Evolutionary conservation across 30 jellyfish, hydroid and myxozoan species (phyloP), one percentile per base, ranked within the genome.

Genomic region (Catostylus mosaicus): DNA sequence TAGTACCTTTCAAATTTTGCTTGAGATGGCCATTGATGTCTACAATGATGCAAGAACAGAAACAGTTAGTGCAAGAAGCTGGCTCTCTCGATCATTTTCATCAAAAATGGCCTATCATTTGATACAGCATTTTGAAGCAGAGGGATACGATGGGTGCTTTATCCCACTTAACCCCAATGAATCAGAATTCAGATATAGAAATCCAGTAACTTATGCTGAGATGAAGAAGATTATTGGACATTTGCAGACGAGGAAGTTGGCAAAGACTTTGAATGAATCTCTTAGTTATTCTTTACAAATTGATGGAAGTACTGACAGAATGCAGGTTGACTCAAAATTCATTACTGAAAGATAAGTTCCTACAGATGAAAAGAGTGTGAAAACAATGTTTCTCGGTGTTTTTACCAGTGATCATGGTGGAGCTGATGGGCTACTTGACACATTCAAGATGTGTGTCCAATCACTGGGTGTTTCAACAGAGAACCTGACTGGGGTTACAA

Each of bases 341-440:
- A 51, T 48, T 66, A 66, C 77, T 20, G 91, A 85, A 81, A 81
- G 85, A 67, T 81, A 12, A 9, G 91, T 67, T 7, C 91, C 85
- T 27, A 34, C 69, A 30, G 60, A 81, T 54, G 91, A 68, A 81
- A 77, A 66, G 40, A 27, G 84, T 65, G 84, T 66, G 4, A 37
- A 65, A 51, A 81, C 91, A 7, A 73, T 81, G 10, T 81, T 43
- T 66, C 85, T 81, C 47, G 84, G 91, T 16, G 38, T 66, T 46
- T 63, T 85, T 18, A 81, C 77, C 78, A 81, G 77, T 68, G 48
- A 81, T 60, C 19, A 22, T 1, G 76, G 91, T 5, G 76, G 77
- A n/a, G 84, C 83, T 20, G 84, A 67, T 1, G 68, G 84, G 0
- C 48, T 81, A 10, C 38, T 81, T 18, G 82, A 63, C 29, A 10